Base-by-base conservation (phyloP, 2,888 invertebrate species). In the Mesorhabditis sp. region DNA sequence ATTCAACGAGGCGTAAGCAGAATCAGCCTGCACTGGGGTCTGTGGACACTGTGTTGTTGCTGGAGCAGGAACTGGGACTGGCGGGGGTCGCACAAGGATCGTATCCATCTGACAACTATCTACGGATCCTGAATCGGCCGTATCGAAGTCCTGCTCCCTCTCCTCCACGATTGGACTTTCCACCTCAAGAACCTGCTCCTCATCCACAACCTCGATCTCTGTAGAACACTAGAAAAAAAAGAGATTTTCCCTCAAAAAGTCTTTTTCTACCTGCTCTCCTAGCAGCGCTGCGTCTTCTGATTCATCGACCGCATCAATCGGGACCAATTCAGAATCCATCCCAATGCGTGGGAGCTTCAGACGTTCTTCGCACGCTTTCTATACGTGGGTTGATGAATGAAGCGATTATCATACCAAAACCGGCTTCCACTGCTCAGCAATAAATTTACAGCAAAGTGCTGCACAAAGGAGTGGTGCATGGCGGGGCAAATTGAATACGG, bases 381-480 rank as follows among this genome's bases (percentile, higher is more conserved):
- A 28, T 28, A 28, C 28, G 28, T 28, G 28, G 28, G 28, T 28
- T 28, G 28, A 28, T 28, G 28, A 28, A 28, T 28, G 28, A 28
- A 28, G 28, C 28, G 28, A 28, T 28, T 28, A 28, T 13, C 58
- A 13, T 50, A 50, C 58, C 7, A 50, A 13, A 10, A 50, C 7
- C 58, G 58, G 58, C n/a, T 50, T 50, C 58, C 58, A 50, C n/a
- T 10, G 7, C n/a, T 50, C 58, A 10, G n/a, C 7, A 10, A 13
- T 50, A n/a, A 50, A 50, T n/a, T 50, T 50, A 13, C 7, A 10
- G n/a, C n/a, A 13, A n/a, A 50, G 58, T n/a, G n/a, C 7, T 50
- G 10, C 58, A 50, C 58, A 50, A 50, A 50, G 58, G 10, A 50
- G n/a, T 50, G 58, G 58, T 13, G 58, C 58, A 50, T 50, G 58